Base-by-base conservation (phyloP, 1,140 invertebrate species). In the Drosophila fuyamai region DNA sequence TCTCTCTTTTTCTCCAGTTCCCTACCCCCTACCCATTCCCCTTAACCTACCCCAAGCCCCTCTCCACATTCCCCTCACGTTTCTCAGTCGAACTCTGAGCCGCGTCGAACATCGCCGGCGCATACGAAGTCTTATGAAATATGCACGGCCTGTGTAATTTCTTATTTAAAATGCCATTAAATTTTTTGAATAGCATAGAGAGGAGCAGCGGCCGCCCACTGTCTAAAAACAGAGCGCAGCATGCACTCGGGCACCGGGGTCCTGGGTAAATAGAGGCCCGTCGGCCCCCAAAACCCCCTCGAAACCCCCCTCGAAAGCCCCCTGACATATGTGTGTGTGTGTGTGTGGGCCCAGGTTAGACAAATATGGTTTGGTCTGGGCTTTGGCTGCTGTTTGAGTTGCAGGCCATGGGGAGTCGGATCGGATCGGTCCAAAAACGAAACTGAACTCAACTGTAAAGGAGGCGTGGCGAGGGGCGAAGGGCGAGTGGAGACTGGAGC, bases 131-230 rank as follows among this genome's bases (percentile, higher is more conserved):
- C 90, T 89, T 83, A 92, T 92, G 79, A 92, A 92, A 91, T 92
- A 92, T 92, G 86, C 84, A 92, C 68, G 79, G 70, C 72, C 81
- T 84, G 81, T 81, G 89, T 90, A 91, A 92, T 92, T 92, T 91
- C 91, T 92, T 92, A 92, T 92, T 92, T 92, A 92, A 92, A 92
- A 92, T 92, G 91, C 91, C 89, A 92, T 92, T 92, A 92, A 92
- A 92, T 92, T 92, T 92, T 92, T 92, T 92, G 84, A 92, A 92
- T 92, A 91, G 90, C 83, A 82, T 77, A 88, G 84, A 88, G 65
- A 68, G 51, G 41, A 46, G 43, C 23, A 50, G 57, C 47, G 50
- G 29, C 48, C 72, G 71, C 53, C 60, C 53, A 76, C 61, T 76
- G 73, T 78, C 74, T 88, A 81, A 81, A 51, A 86, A 88, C 86